These are phyloP conservation scores for Avahi laniger DNA, from an alignment of 2,797 vertebrate species.

Conservation along the genomic window DNA sequence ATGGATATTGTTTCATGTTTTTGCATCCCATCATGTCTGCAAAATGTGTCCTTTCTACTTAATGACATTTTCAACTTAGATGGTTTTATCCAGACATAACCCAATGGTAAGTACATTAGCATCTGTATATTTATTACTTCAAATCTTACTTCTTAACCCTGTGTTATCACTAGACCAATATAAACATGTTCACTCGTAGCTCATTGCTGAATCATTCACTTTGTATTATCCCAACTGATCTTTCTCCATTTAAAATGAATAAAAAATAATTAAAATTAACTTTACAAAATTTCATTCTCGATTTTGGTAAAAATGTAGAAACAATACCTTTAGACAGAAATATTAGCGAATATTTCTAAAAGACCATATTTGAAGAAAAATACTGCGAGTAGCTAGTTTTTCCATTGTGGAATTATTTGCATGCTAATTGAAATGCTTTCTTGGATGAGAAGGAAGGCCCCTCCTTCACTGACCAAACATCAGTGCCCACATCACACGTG, in stretches of 20 bases:
- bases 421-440: neutral
- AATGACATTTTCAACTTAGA: neutral
- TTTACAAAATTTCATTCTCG: neutral
- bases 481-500: neutral
- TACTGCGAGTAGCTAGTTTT: neutral
- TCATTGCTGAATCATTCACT: neutral
- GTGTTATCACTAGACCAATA: neutral
- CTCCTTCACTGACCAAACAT: neutral
- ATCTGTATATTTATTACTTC: neutral
- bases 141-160: neutral
- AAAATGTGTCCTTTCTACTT: neutral
- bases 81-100: neutral
- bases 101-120: too few species aligned
- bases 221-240: neutral
- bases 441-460: neutral
- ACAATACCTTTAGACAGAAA: neutral
- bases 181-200: neutral
- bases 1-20: neutral
- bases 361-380: neutral
- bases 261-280: neutral
- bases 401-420: neutral
- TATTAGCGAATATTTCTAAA: neutral
- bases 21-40: neutral
- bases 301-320: neutral
- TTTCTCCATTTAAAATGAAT: neutral